Evolutionary conservation across 2,888 invertebrate genomes (phyloP).

Genomic region (Hemithea aestivaria): DNA sequence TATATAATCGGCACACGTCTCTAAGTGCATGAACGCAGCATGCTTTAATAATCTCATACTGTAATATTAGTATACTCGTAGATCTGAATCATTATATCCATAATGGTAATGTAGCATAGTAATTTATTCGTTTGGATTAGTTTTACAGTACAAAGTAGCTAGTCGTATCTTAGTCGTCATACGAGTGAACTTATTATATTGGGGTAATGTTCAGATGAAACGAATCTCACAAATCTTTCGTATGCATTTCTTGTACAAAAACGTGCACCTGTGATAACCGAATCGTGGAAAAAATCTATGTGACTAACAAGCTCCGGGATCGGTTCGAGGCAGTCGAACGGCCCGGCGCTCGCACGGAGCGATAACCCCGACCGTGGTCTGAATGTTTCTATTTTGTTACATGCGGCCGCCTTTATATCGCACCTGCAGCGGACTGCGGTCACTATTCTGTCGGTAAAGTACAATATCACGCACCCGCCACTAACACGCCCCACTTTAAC

Average conservation of each 20-base stretch:
- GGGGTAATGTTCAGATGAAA: conserved; percentile 28
- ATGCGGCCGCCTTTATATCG: conserved; percentile 79
- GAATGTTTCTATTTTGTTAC: conserved; percentile 78
- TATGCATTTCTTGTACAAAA: conserved; percentile 18
- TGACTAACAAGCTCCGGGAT: conserved; percentile 24
- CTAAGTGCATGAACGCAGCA: conserved; percentile 63
- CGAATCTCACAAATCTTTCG: conserved; percentile 20
- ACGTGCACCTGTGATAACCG: conserved; percentile 25
- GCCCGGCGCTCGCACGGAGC: conserved; percentile 7
- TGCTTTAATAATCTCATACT: conserved; percentile 52
- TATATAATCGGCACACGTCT: conserved; percentile 47
- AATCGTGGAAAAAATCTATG: conserved; percentile 19
- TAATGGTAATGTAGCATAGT: conserved; percentile 22
- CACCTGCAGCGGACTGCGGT: conserved; percentile 82
- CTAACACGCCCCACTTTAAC: conserved; percentile 71
- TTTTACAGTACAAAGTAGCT: conserved; percentile 67
- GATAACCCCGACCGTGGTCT: conserved; percentile 42
- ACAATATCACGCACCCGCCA: conserved; percentile 82
- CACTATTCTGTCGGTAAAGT: conserved; percentile 84
- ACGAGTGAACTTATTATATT: conserved; percentile 27
- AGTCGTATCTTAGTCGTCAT: conserved; percentile 47
- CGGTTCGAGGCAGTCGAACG: conserved; percentile 13
- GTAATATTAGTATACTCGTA: conserved; percentile 39
- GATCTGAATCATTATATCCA: conserved; percentile 43
- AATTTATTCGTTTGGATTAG: conserved; percentile 30